A percentile compares a stretch with the other conserved stretches of the same genome.
Conservation (phyloP, 2,113 vertebrate species). For the Thalassoma bifasciatum region DNA sequence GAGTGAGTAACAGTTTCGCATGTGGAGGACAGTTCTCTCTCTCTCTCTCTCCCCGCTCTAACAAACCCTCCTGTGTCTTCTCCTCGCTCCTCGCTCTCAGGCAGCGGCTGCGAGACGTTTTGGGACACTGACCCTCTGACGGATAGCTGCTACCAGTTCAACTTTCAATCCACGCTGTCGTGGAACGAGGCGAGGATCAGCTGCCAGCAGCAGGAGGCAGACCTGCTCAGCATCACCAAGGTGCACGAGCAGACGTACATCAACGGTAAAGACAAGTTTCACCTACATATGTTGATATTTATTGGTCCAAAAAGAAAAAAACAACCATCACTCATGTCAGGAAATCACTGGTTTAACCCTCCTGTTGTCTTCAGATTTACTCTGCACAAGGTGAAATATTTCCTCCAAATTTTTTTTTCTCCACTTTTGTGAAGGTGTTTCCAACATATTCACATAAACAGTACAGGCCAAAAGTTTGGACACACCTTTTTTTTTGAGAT, state of each 20-base stretch:
- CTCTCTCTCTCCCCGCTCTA: background rate
- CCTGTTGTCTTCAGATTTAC: no score
- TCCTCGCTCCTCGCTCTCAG: slow-evolving; percentile 63
- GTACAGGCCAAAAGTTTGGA: no score
- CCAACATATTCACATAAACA: no score
- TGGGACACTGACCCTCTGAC: slow-evolving; percentile 96
- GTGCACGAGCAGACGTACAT: slow-evolving; percentile 98
- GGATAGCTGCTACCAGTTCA: slow-evolving; percentile 98
- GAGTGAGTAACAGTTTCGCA: slow-evolving; percentile 82
- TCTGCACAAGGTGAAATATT: no score
- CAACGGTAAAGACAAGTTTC: slow-evolving; percentile 92
- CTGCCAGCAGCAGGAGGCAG: slow-evolving; percentile 94
- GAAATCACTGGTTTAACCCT: no score
- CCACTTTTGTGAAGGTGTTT: no score
- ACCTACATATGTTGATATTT: no score
- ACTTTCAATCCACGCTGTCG: slow-evolving; percentile 93
- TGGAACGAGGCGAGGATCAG: slow-evolving; percentile 96
- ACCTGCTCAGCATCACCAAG: slow-evolving; percentile 95
- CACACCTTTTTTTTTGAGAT: no score
- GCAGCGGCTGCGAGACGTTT: slow-evolving; percentile 91
- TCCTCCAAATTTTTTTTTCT: no score
- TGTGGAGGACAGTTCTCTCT: no score
- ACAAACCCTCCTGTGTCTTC: background rate
- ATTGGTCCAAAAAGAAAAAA: no score
- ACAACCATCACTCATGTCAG: no score